Evolutionary conservation across 2,888 invertebrate genomes (phyloP), one percentile per base, ranked within the genome.

Genomic region (Falcaria lacertinaria): DNA sequence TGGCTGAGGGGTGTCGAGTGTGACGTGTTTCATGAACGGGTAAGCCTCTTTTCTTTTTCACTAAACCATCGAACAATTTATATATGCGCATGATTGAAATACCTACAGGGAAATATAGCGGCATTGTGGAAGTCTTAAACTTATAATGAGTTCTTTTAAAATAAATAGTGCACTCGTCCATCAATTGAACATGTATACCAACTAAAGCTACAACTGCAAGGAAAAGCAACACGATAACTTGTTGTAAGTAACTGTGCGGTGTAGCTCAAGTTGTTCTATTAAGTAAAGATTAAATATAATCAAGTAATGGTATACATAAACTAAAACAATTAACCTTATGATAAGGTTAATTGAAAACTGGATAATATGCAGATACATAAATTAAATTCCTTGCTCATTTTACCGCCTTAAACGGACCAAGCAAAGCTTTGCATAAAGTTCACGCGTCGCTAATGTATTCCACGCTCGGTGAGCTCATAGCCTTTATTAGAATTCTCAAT

Each of bases 391-490:
- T 57, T 47, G 51, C 58, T 50, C 60, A 61, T 65, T 62, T 60
- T 62, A 55, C 57, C 54, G 60, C 57, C 47, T 66, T 66, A 60
- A 72, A 65, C 60, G 62, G 55, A 63, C 64, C 54, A 51, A 50
- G 52, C 46, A 61, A 69, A 84, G 78, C 78, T 85, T 78, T 67
- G 73, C 74, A 77, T 79, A 76, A 80, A 82, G 82, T 83, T 81
- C 80, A 79, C 74, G 75, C 79, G 69, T 73, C 59, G 67, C 70
- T 86, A 87, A 89, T 86, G 72, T 86, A 88, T 88, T 79, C 86
- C 87, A 87, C 85, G 86, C 78, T 64, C 62, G 67, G 69, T 89
- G 85, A 89, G 82, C 84, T 89, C 88, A 89, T 81, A 77, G 75
- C 73, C 75, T 80, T 60, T 81, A 85, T 80, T 87, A 88, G 82